Percentiles rank a stretch among this genome's conserved stretches.
Evolutionary conservation across 2,113 vertebrate genomes (phyloP).

Genomic region (Cyprinodon variegatus): DNA sequence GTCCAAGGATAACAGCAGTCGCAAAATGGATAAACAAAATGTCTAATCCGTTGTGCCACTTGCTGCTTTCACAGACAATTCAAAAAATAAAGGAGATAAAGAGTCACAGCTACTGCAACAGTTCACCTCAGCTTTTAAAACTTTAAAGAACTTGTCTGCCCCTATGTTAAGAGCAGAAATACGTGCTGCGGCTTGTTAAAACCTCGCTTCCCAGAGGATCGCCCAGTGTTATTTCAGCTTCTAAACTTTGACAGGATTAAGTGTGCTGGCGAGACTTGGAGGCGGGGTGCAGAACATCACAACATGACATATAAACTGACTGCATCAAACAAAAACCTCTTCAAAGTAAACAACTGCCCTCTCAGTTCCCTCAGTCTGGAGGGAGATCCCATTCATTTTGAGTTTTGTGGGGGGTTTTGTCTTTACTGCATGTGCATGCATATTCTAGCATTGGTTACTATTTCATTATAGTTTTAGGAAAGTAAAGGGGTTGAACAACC

Average conservation of each 20-base stretch:
- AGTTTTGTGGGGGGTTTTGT: not conserved
- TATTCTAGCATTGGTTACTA: not conserved
- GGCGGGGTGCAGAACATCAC: constrained; percentile 16
- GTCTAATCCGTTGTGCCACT: constrained; percentile 14
- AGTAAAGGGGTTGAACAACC: not conserved
- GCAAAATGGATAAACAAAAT: constrained; percentile 39
- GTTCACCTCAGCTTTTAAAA: constrained; percentile 21
- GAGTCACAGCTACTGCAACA: constrained; percentile 9
- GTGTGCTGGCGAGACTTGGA: constrained; percentile 15
- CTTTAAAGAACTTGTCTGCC: constrained; percentile 22
- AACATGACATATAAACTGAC: constrained; percentile 24
- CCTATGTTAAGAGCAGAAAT: constrained; percentile 9
- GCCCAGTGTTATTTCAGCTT: not conserved
- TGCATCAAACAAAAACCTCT: constrained; percentile 41
- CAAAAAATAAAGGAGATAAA: constrained; percentile 30
- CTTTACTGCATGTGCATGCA: not conserved
- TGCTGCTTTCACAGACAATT: constrained; percentile 25
- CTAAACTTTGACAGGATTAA: constrained; percentile 30
- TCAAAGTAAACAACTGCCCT: constrained; percentile 38
- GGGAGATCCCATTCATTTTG: constrained; percentile 2
- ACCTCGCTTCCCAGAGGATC: constrained; percentile 4
- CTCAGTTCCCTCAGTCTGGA: constrained; percentile 28
- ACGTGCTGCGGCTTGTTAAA: constrained; percentile 6
- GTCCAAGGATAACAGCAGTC: constrained; percentile 48
- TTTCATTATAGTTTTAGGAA: not conserved